Evolutionary conservation across 1,140 invertebrate genomes (phyloP).

Genomic region (Bombus sylvicola): DNA sequence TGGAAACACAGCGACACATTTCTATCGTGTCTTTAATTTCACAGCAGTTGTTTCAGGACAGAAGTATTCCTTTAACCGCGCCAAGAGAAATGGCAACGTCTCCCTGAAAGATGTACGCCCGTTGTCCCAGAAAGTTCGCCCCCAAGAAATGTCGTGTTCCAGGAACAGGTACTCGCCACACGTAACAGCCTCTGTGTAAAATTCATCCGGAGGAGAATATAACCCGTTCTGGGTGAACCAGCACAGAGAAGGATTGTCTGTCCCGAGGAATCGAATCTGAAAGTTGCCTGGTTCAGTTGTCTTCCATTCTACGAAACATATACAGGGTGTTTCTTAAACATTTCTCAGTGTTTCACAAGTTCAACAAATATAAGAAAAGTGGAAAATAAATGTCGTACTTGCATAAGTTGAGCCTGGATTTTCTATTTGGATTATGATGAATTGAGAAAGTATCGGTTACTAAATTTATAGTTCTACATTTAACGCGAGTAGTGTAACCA

Average conservation of each 20-base stretch:
- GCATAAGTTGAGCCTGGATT: not conserved
- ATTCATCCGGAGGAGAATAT: conserved; percentile 26
- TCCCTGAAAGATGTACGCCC: conserved; percentile 29
- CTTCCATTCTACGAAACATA: not conserved
- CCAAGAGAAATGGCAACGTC: conserved; percentile 29
- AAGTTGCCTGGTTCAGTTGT: not conserved
- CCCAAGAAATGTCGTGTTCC: conserved; percentile 30
- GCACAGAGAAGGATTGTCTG: conserved; percentile 23
- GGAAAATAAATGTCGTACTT: not conserved
- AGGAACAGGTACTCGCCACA: not conserved
- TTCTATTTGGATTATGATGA: not conserved
- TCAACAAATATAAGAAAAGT: not conserved
- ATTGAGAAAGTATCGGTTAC: not conserved
- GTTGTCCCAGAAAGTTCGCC: conserved; percentile 34
- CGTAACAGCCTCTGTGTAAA: conserved; percentile 37
- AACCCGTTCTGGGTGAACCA: not conserved
- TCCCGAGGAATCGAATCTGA: conserved; percentile 27
- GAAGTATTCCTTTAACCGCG: conserved; percentile 19
- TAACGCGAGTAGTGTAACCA: not conserved
- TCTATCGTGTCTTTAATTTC: conserved; percentile 34
- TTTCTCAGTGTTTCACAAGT: not conserved
- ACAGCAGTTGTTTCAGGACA: not conserved
- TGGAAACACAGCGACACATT: not conserved
- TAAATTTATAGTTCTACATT: not conserved
- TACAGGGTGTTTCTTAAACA: conserved; percentile 7